Evolutionary conservation across 2,797 vertebrate genomes (phyloP), one percentile per base, ranked within the genome.

Genomic region (Adelosebastes latens): DNA sequence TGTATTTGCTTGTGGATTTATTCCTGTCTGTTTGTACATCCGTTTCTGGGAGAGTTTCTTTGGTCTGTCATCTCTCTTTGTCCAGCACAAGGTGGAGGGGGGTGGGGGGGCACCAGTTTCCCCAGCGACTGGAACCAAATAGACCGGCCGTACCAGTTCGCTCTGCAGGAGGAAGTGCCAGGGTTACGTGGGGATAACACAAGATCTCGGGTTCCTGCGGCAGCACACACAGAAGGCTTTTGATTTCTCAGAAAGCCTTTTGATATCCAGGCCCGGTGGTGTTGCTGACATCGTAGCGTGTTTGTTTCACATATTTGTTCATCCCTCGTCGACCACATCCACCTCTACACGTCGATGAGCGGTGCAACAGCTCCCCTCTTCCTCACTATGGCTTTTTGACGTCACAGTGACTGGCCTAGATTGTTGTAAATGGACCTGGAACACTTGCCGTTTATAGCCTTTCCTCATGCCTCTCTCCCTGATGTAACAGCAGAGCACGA

Each of bases 391-490:
- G 63, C 74, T 75, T 81, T 75, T 77, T 39, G 5, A 69, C 84
- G 60, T 90, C 89, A 90, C 56, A 79, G 74, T 75, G 75, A 86
- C 83, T 92, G 94, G 88, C 93, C 93, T 93, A 95, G 90, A 95
- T 94, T 72, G 81, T 89, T 85, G 81, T 83, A 93, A 93, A 92
- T 88, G 88, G 87, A 93, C 93, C 69, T 81, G 86, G 88, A 85
- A 84, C 85, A 90, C 75, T 89, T 90, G 73, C 92, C 87, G 87
- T 93, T 94, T 93, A 90, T 95, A 95, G 92, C 89, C 82, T 86
- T 85, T 62, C 79, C 79, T 83, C 81, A 4, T 77, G 79, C 67
- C 74, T 84, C 77, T 88, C 73, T 88, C 73, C 83, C 84, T 70
- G 83, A 87, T 80, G 88, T 81, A 82, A 88, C 66, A 70, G 82